Evolutionary conservation across 2,797 vertebrate species (phyloP).

Genomic region (Macroramphosus scolopax): DNA sequence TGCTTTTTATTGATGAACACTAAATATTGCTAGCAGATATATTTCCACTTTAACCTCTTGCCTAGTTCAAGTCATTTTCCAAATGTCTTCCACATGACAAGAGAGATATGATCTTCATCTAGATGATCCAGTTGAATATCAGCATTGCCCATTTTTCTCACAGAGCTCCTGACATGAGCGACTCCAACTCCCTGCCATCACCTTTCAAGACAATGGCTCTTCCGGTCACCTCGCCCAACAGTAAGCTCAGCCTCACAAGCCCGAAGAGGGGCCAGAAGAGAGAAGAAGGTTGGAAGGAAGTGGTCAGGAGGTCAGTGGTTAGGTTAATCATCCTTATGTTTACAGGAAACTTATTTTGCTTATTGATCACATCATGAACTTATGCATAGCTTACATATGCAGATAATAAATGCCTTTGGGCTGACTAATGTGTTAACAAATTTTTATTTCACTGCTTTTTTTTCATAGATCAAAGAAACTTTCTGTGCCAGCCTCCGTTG

Average conservation of each 20-base stretch:
- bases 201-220: constrained; percentile 89
- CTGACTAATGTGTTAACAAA: no score
- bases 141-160: constrained; percentile 11
- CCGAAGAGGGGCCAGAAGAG: constrained; percentile 96
- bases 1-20: no score
- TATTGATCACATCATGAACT: background rate
- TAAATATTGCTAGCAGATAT: no score
- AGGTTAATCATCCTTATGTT: background rate
- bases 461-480: constrained; percentile 94
- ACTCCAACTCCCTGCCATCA: constrained; percentile 84
- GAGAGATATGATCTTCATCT: no score
- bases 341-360: background rate
- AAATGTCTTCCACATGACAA: no score
- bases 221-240: constrained; percentile 89
- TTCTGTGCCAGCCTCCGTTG: constrained; percentile 96
- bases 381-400: background rate
- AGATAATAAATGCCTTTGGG: no score
- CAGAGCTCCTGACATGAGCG: constrained; percentile 78
- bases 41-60: background rate
- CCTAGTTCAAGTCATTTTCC: background rate
- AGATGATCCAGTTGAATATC: background rate
- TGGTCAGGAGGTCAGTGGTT: constrained; percentile 87
- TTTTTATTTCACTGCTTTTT: no score
- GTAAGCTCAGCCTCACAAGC: constrained; percentile 95
- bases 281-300: constrained; percentile 99